A percentile compares a stretch with the other conserved stretches of the same genome.
Conservation (phyloP, 2,797 vertebrate genomes). For the Spinus pinus region DNA sequence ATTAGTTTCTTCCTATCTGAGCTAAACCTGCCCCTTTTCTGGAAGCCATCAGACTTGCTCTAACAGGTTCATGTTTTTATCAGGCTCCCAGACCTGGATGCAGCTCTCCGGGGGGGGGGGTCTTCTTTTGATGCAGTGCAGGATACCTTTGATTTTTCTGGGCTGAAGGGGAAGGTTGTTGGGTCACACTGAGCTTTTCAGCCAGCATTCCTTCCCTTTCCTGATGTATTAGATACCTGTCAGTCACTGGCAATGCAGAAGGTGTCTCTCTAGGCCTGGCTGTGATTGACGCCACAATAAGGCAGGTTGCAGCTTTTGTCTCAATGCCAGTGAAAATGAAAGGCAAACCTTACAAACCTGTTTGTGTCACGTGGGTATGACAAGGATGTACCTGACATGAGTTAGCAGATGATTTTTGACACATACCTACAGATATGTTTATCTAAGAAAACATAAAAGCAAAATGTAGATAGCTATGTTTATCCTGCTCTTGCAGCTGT, state of each 20-base stretch:
- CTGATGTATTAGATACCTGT: not conserved
- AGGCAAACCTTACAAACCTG: not conserved
- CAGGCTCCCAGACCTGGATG: not conserved
- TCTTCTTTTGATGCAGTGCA: not conserved
- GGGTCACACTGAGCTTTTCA: not conserved
- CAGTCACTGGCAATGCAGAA: not conserved
- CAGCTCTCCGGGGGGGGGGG: not conserved
- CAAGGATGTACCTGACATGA: fast-evolving
- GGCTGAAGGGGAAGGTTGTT: not conserved
- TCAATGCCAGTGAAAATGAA: not conserved
- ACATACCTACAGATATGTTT: not conserved
- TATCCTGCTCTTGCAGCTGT: not conserved
- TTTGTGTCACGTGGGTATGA: not conserved
- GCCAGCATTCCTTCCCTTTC: not conserved
- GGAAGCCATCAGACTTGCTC: not conserved
- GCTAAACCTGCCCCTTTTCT: not conserved
- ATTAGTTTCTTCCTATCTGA: not conserved
- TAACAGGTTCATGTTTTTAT: no score
- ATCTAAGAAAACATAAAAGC: not conserved
- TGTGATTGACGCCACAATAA: not conserved
- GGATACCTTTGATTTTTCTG: not conserved
- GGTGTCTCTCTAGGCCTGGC: not conserved
- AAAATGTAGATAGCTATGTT: not conserved
- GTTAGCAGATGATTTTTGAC: not conserved
- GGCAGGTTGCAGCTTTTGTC: not conserved